These are phyloP conservation scores for Penaeus japonicus DNA, from an alignment of 1,140 invertebrate genomes.

Conservation along the genomic window DNA sequence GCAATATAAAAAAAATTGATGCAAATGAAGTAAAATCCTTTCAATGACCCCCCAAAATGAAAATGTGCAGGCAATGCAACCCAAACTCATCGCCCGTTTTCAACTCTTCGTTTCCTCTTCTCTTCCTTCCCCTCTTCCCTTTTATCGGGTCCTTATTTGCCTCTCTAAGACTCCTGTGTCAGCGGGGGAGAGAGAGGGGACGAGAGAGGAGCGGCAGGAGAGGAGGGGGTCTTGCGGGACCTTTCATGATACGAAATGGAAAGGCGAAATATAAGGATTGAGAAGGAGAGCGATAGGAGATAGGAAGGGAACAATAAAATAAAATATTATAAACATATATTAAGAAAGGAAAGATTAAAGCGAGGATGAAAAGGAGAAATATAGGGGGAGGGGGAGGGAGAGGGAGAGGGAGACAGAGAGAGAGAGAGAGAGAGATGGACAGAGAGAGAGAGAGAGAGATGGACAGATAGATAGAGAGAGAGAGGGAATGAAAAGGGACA, in stretches of 20 bases:
- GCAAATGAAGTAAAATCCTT: no score
- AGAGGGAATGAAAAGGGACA: neutral
- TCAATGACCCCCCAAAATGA: no score
- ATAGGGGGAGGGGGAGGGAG: neutral
- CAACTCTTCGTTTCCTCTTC: no score
- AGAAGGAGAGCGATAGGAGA: neutral
- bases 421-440: neutral
- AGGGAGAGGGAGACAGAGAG: conserved; percentile 10
- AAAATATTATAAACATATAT: neutral
- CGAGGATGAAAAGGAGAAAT: neutral
- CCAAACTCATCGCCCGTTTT: no score
- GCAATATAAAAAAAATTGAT: no score
- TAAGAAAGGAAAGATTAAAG: neutral
- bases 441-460: conserved; percentile 2
- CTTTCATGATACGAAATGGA: neutral
- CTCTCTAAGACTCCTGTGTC: neutral
- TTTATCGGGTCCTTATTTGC: neutral
- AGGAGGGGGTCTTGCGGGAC: neutral
- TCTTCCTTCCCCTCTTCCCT: neutral
- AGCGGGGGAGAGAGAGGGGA: neutral
- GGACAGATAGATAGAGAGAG: neutral
- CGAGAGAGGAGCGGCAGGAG: neutral
- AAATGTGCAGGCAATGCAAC: no score
- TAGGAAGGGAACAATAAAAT: neutral
- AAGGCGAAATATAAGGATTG: no score